phyloP scores from a whole-genome alignment of 2,113 vertebrate species.

The Dryoscopus gambensis region DNA sequence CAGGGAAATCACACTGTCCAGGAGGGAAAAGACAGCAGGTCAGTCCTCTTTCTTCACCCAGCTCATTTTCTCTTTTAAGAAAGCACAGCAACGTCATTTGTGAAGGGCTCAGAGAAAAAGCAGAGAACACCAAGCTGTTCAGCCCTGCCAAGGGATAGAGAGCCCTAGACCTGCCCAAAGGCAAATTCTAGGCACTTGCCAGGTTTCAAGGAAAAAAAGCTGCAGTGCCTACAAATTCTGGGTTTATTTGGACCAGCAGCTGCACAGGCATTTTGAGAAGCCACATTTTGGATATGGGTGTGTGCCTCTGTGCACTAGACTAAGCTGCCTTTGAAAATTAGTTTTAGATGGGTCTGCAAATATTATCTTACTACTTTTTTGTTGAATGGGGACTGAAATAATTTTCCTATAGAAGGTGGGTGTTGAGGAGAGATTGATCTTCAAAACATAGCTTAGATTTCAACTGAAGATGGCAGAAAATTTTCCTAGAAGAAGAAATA shows the following conservation, averaged over 20 bases:
- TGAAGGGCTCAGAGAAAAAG: not conserved
- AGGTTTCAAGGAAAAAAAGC: not conserved
- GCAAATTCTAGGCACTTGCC: not conserved
- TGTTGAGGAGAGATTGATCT: not conserved
- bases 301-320: not conserved
- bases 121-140: not conserved
- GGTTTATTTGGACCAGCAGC: not conserved
- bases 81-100: not conserved
- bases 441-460: not conserved
- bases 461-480: constrained; percentile 21
- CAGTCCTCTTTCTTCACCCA: not conserved
- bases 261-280: not conserved
- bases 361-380: not conserved
- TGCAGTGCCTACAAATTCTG: not conserved
- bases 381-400: not conserved
- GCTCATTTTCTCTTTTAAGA: not conserved
- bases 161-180: not conserved
- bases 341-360: not conserved
- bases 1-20: not conserved
- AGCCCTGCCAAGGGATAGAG: not conserved
- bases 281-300: not conserved
- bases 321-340: not conserved
- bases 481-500: not conserved
- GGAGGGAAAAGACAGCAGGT: not conserved
- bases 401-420: not conserved